Conservation (phyloP, 2,113 vertebrate genomes). For the Aphyosemion australe region DNA sequence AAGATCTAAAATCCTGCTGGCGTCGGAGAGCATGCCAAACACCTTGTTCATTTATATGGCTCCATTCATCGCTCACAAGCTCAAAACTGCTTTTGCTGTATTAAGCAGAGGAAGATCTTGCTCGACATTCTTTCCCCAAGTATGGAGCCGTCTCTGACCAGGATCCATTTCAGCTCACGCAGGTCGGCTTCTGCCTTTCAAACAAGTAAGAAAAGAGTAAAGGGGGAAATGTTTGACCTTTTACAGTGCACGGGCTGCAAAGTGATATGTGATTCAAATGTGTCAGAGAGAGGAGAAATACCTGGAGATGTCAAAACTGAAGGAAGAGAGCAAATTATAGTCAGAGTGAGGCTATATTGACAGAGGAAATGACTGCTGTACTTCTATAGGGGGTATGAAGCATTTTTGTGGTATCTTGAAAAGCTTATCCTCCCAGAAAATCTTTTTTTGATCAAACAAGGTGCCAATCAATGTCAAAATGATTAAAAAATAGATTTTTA, state of each 20-base stretch:
- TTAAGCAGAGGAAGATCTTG: slow-evolving; percentile 33
- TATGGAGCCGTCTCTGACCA: slow-evolving; percentile 38
- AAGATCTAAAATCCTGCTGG: slow-evolving; percentile 14
- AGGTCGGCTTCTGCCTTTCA: slow-evolving; percentile 55
- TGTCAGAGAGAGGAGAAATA: slow-evolving; percentile 49
- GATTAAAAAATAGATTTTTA: slow-evolving; percentile 60
- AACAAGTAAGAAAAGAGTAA: slow-evolving; percentile 55
- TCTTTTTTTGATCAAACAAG: slow-evolving; percentile 69
- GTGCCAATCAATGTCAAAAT: slow-evolving; percentile 73
- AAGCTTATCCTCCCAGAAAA: slow-evolving; percentile 59
- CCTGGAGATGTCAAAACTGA: slow-evolving; percentile 29
- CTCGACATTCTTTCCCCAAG: slow-evolving; percentile 40
- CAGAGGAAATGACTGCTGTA: slow-evolving; percentile 36
- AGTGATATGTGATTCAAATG: slow-evolving; percentile 72
- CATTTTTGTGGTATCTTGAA: slow-evolving; percentile 49
- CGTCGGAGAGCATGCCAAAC: slow-evolving; percentile 34
- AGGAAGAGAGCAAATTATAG: slow-evolving; percentile 52
- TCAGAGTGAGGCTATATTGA: slow-evolving; percentile 20
- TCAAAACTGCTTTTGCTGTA: slow-evolving; percentile 31
- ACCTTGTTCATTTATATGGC: slow-evolving; percentile 27
- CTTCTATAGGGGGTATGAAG: slow-evolving; percentile 44
- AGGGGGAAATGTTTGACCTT: slow-evolving; percentile 76
- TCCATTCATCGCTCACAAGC: slow-evolving; percentile 34
- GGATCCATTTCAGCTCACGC: slow-evolving; percentile 47
- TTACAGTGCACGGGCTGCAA: slow-evolving; percentile 66